Evolutionary conservation across 1,140 invertebrate genomes (phyloP), one percentile per base, ranked within the genome.

Genomic region (Goniozus legneri): DNA sequence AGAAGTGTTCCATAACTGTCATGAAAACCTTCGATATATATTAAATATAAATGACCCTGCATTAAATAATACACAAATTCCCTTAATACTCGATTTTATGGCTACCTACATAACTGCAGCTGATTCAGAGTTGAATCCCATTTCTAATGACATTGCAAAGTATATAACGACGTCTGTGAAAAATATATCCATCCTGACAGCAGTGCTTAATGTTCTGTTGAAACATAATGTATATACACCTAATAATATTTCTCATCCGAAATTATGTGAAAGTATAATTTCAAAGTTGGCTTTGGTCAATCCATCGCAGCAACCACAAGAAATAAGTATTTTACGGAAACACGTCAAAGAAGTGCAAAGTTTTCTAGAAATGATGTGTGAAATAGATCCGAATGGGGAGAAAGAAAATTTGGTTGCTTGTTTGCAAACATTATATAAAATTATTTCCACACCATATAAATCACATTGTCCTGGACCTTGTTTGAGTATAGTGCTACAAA

Each of bases 401-500:
- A 54, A 51, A 3, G 46, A 50, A 3, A 54, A 58, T 47, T 34
- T 64, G 10, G 50, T 56, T 10, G 31, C 44, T 31, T 74, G 69
- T 22, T 45, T 73, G 3, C 62, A 65, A 13, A 64, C 58, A 14
- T 49, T 76, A 13, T 75, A 68, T 24, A 59, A 45, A 20, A 67
- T 74, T 33, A 71, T 75, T 40, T 67, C 68, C 0, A 63, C 67
- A 20, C 54, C 51, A 2, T 44, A 65, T 8, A 36, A 36, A 22
- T 50, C 33, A 13, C 30, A 68, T 19, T 54, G 72, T 15, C 75
- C 76, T 6, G 78, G 77, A 1, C 76, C 75, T 18, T 79, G 78
- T 1, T 67, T 82, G 45, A 78, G 80, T 14, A 71, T 80, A 19
- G 76, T 83, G 2, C 68, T 84, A 19, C 67, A 81, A 31, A 49